Evolutionary conservation across 2,113 vertebrate genomes (phyloP).

Genomic region (Ameiurus melas): DNA sequence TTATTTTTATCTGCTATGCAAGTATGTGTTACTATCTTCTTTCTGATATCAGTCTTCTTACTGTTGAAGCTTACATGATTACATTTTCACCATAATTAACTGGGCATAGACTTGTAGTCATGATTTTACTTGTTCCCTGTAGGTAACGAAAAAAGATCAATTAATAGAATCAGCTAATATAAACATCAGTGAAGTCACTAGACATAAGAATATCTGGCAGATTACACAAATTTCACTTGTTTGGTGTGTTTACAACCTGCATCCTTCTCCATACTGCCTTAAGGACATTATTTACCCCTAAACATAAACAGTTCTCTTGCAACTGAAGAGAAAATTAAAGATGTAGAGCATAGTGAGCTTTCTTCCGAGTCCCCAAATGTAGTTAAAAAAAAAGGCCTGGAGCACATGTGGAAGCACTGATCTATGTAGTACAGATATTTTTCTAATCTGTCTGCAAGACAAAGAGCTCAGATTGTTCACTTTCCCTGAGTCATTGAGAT

Average conservation of each 20-base stretch:
- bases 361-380: background rate
- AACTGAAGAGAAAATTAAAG: slow-evolving; percentile 49
- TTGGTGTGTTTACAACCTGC: slow-evolving; percentile 13
- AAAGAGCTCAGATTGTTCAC: slow-evolving; percentile 12
- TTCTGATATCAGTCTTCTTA: background rate
- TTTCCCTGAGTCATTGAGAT: slow-evolving; percentile 26
- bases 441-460: slow-evolving; percentile 9
- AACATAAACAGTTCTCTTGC: slow-evolving; percentile 73
- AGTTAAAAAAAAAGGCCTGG: background rate
- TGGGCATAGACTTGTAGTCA: background rate
- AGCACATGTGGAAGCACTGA: background rate
- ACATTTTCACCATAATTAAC: background rate
- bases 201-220: background rate
- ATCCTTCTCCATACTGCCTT: slow-evolving; percentile 46
- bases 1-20: background rate
- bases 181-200: background rate
- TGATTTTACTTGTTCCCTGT: background rate
- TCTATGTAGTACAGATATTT: slow-evolving; percentile 7
- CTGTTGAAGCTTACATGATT: background rate
- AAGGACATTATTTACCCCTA: slow-evolving; percentile 71
- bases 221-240: slow-evolving; percentile 12
- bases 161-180: background rate
- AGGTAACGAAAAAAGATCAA: background rate
- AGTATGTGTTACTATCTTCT: background rate
- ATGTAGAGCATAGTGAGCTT: slow-evolving; percentile 45